Evolutionary conservation across 2,888 invertebrate species (phyloP).

Genomic region (Steromphala cineraria): DNA sequence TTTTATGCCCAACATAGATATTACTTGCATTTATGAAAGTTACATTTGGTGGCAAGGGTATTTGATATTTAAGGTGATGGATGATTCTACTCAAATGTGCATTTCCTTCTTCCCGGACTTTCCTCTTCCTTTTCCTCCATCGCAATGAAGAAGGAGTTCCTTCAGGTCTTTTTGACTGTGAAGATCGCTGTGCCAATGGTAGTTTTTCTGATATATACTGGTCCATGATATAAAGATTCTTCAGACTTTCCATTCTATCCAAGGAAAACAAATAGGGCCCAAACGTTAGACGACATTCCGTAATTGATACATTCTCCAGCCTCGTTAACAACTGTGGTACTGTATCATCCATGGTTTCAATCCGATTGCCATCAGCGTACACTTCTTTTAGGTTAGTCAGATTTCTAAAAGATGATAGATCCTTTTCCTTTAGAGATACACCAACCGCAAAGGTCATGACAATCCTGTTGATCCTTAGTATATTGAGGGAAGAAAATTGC

Average conservation of each 20-base stretch:
- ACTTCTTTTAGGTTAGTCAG: not conserved
- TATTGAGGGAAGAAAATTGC: not conserved
- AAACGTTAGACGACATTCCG: not conserved
- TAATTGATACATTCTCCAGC: not conserved
- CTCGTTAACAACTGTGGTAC: not conserved
- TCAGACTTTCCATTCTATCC: not conserved
- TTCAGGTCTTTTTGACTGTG: not conserved
- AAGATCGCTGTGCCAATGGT: not conserved
- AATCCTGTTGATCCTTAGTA: not conserved
- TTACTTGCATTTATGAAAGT: constrained; percentile 2
- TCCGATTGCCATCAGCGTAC: not conserved
- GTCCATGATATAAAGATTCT: not conserved
- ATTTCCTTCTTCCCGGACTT: not conserved
- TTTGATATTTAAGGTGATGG: no score
- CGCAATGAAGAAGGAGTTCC: not conserved
- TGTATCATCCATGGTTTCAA: not conserved
- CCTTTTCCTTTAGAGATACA: not conserved
- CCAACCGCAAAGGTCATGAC: no score
- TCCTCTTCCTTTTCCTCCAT: not conserved
- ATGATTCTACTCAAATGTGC: not conserved
- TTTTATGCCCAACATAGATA: not conserved
- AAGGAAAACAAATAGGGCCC: not conserved
- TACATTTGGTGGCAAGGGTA: no score
- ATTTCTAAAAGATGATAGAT: not conserved
- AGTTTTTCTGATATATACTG: not conserved